Percentiles rank a stretch among this genome's conserved stretches.
Conservation (phyloP, 2,797 vertebrate species). For the Sebastes minor region DNA sequence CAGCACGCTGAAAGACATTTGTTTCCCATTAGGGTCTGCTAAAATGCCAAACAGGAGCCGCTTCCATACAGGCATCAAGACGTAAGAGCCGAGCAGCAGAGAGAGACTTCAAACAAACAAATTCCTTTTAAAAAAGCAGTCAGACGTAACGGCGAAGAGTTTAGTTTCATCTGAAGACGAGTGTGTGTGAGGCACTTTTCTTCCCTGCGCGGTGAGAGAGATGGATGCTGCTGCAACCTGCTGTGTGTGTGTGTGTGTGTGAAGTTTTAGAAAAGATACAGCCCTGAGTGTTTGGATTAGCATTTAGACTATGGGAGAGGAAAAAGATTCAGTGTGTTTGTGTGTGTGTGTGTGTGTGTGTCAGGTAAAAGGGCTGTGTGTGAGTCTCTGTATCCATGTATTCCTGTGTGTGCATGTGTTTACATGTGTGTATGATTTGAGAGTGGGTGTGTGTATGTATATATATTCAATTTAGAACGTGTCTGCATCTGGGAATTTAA, state of each 20-base stretch:
- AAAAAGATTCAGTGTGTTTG: background rate
- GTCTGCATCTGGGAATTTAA: background rate
- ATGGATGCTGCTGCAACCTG: slow-evolving; percentile 2
- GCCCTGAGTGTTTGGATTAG: slow-evolving; percentile 46
- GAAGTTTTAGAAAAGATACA: slow-evolving; percentile 19
- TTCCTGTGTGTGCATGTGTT: background rate
- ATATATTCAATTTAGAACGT: background rate
- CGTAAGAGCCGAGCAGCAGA: background rate
- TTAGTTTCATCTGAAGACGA: slow-evolving; percentile 20
- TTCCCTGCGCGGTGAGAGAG: background rate
- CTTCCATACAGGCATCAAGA: background rate
- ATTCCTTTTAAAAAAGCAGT: slow-evolving; percentile 33
- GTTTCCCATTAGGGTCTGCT: slow-evolving; percentile 26
- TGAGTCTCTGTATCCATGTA: background rate
- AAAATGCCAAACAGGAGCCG: slow-evolving; percentile 6
- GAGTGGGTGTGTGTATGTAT: background rate
- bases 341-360: background rate
- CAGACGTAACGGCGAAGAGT: background rate
- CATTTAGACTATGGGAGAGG: slow-evolving; percentile 19
- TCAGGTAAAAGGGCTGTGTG: background rate
- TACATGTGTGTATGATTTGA: background rate
- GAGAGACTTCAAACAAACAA: slow-evolving; percentile 35
- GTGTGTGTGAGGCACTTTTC: background rate
- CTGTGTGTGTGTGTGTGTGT: background rate
- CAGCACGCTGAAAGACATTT: slow-evolving; percentile 34